A percentile compares a stretch with the other conserved stretches of the same genome.
Conservation (phyloP, 2,113 vertebrate species). For the Hemichromis elongatus region DNA sequence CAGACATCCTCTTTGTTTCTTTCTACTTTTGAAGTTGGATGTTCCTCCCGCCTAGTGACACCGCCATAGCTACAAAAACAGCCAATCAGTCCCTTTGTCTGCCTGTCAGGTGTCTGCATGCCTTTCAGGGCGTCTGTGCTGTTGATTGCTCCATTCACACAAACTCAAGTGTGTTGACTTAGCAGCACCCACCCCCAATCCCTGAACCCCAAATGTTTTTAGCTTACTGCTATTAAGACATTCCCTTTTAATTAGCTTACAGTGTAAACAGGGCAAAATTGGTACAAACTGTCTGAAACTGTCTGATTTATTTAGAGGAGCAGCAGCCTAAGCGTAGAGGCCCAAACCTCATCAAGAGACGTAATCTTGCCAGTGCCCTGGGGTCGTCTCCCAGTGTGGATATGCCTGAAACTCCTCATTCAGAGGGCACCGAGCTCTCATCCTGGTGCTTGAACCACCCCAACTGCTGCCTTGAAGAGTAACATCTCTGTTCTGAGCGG, state of each 20-base stretch:
- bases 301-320: neutral
- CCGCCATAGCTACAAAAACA: neutral
- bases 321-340: accelerated
- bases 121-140: neutral
- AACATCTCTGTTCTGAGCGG: neutral
- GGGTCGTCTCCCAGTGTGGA: neutral
- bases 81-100: slow-evolving; percentile 23
- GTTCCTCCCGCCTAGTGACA: neutral
- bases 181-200: neutral
- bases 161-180: neutral
- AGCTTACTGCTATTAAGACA: neutral
- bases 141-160: neutral
- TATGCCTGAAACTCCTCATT: neutral
- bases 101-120: slow-evolving; percentile 1
- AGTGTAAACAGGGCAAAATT: neutral
- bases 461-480: neutral
- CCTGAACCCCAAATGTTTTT: accelerated
- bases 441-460: neutral
- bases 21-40: neutral
- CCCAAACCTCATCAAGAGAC: neutral
- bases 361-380: neutral
- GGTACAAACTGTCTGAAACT: neutral
- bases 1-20: neutral
- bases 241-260: neutral
- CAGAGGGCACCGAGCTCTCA: neutral